Conservation (phyloP, 2,888 invertebrate species). For the Stictocephala bisonia region DNA sequence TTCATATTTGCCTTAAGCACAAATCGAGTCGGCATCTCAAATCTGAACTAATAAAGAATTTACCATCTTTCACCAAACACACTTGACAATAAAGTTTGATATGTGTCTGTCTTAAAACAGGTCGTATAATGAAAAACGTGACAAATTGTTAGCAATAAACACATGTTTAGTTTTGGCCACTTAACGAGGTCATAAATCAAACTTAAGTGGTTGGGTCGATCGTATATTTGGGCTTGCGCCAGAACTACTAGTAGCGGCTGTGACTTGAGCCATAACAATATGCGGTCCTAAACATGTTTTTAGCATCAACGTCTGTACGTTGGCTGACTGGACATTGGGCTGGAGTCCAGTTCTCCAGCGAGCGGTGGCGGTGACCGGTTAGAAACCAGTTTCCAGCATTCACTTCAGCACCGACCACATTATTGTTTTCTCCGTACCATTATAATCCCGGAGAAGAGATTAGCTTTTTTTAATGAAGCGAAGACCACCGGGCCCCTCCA, state of each 20-base stretch:
- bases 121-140: too few species aligned
- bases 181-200: too few species aligned
- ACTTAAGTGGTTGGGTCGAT: neutral
- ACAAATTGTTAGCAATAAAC: too few species aligned
- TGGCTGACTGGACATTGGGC: too few species aligned
- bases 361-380: conserved; percentile 19
- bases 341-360: neutral
- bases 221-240: neutral
- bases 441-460: conserved; percentile 31
- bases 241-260: neutral
- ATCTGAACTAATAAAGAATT: too few species aligned
- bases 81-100: too few species aligned
- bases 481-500: conserved; percentile 24
- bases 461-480: conserved; percentile 35
- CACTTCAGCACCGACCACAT: too few species aligned
- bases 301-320: neutral
- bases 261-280: neutral
- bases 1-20: too few species aligned
- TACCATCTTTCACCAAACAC: too few species aligned
- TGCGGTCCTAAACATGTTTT: neutral
- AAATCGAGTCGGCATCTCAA: too few species aligned
- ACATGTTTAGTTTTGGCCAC: too few species aligned
- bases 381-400: conserved; percentile 15
- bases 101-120: too few species aligned
- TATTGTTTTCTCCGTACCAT: conserved; percentile 33